Evolutionary conservation across 2,113 vertebrate species (phyloP).

Genomic region (Acinonyx jubatus): DNA sequence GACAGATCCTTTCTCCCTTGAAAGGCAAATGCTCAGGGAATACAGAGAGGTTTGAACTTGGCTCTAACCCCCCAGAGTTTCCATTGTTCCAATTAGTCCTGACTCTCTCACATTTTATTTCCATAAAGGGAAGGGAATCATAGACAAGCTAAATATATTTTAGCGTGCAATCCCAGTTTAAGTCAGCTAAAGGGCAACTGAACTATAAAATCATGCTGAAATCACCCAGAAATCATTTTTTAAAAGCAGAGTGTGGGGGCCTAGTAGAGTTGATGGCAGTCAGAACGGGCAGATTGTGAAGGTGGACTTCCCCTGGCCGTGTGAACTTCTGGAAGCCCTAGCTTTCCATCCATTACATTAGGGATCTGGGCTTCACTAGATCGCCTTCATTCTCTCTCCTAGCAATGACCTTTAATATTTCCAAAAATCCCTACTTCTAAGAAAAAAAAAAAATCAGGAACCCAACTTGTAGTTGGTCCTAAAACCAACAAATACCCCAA

Average conservation of each 20-base stretch:
- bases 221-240: neutral
- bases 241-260: neutral
- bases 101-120: neutral
- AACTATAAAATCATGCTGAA: constrained; percentile 45
- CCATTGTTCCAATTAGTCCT: neutral
- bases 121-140: constrained; percentile 53
- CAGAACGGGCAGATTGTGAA: neutral
- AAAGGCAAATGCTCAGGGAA: neutral
- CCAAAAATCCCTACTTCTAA: neutral
- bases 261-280: neutral
- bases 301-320: neutral
- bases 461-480: constrained; percentile 3
- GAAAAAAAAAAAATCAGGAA: constrained; percentile 3
- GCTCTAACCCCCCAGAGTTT: neutral
- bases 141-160: constrained; percentile 40
- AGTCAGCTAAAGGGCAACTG: neutral
- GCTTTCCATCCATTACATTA: neutral
- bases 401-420: neutral
- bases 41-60: neutral
- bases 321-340: neutral
- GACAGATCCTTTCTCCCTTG: neutral
- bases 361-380: neutral
- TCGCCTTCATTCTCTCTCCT: neutral
- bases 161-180: neutral
- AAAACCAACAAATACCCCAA: neutral